Conservation (phyloP, 2,113 vertebrate genomes). For the Aplodontia rufa region DNA sequence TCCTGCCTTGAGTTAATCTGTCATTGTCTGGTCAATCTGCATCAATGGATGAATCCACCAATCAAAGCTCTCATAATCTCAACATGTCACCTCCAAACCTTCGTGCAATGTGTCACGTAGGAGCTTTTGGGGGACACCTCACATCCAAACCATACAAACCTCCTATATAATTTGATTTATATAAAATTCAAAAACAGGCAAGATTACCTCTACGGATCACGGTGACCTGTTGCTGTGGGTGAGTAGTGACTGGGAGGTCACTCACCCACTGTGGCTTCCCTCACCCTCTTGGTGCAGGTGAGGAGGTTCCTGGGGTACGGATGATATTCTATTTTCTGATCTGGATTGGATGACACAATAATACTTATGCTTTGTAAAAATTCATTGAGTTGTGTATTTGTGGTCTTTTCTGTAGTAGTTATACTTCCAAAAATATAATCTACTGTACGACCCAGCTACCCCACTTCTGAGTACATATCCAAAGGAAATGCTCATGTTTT, state of each 20-base stretch:
- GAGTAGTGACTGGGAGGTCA: no score
- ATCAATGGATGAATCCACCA: no score
- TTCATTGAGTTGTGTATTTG: neutral
- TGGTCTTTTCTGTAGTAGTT: neutral
- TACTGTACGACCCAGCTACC: neutral
- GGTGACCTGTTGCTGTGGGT: neutral
- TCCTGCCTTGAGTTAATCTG: no score
- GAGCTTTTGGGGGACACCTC: no score
- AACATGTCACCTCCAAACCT: no score
- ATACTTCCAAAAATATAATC: no score
- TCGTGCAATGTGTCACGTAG: no score
- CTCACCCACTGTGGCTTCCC: no score
- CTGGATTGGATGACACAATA: neutral
- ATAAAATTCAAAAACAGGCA: neutral
- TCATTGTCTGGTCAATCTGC: no score
- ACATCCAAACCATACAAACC: no score
- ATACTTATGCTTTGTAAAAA: neutral
- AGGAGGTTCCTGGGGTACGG: neutral
- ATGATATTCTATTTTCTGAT: neutral
- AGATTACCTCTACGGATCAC: neutral
- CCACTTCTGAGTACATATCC: neutral
- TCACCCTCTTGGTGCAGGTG: accelerated
- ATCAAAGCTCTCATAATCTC: no score
- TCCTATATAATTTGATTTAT: neutral
- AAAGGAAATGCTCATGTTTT: neutral